A percentile compares a stretch with the other conserved stretches of the same genome.
phyloP scores from a whole-genome alignment of 2,797 vertebrate genomes.

The Cichlasoma orientale region DNA sequence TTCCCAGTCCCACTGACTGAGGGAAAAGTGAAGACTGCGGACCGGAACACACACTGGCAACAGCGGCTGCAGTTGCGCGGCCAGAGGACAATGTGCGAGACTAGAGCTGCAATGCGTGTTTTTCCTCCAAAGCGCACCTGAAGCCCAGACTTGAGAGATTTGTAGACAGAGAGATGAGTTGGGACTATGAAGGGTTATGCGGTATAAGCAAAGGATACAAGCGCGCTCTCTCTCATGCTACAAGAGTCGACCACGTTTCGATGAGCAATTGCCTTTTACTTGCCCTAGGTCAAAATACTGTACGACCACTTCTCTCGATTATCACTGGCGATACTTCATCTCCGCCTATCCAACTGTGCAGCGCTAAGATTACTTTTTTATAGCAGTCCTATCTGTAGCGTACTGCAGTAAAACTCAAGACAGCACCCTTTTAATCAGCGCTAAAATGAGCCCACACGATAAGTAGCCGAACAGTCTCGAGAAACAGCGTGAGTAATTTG shows the following conservation, averaged over 20 bases:
- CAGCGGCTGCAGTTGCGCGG: constrained; percentile 59
- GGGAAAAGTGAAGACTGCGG: constrained; percentile 57
- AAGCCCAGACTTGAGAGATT: constrained; percentile 54
- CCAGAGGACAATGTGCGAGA: constrained; percentile 55
- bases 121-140: constrained; percentile 65
- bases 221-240: not conserved
- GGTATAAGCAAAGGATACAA: constrained; percentile 4
- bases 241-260: constrained; percentile 4
- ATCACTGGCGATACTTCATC: constrained; percentile 37
- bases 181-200: constrained; percentile 28
- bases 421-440: constrained; percentile 8
- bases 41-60: constrained; percentile 24
- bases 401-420: constrained; percentile 22
- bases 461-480: not conserved
- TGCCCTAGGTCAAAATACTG: constrained; percentile 22
- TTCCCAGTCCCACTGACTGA: constrained; percentile 26
- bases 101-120: constrained; percentile 80
- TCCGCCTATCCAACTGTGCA: constrained; percentile 9
- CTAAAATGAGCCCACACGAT: not conserved
- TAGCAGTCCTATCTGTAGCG: constrained; percentile 8
- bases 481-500: not conserved
- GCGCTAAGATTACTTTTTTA: constrained; percentile 54
- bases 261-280: constrained; percentile 31
- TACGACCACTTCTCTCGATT: constrained; percentile 10
- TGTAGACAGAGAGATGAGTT: constrained; percentile 46